Base-by-base conservation (phyloP, 2,797 vertebrate genomes). In the Malurus splendens region DNA sequence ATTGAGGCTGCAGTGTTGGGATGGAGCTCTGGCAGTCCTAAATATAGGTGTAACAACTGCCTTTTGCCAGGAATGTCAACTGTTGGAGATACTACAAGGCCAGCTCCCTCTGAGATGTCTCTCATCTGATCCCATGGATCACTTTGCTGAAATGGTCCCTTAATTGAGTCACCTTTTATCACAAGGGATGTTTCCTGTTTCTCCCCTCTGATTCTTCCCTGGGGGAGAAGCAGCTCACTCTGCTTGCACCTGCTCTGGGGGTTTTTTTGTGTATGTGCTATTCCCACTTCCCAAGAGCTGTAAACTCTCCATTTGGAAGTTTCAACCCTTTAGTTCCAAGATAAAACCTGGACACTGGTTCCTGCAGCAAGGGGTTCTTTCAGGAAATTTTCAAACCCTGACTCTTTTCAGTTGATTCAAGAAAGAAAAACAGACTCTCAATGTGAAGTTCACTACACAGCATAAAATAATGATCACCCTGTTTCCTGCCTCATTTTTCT, bases 21-120 rank as follows among this genome's bases (percentile, higher is more conserved):
- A 28, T 54, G 45, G 42, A 61, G 36, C 27, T 82, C 9, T 25
- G 41, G 23, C 39, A 23, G 7, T 62, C 67, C 74, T 32, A 51
- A 75, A 52, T 3, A 47, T 0, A 3, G 48, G 10, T 2, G 5
- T 0, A 9, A 55, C 5, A 6, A n/a, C 17, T 48, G n/a, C 45
- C 7, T 70, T 81, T 55, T 56, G 7, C 55, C 42, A 89, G 39
- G 50, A 80, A 72, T 7, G 0, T 2, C 0, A 5, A 42, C 15
- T 83, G 50, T 8, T 42, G 45, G 42, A 74, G 38, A 13, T 14
- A 14, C 14, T 1, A 1, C 30, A 39, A 84, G 45, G 36, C 50
- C 27, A 78, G 51, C 45, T 76, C 33, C 38, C 64, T 76, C 24
- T 66, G 33, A 27, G 56, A 30, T 19, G 4, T 30, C 27, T 59